Conservation (phyloP, 1,140 invertebrate species). For the Saxidomus purpurata region DNA sequence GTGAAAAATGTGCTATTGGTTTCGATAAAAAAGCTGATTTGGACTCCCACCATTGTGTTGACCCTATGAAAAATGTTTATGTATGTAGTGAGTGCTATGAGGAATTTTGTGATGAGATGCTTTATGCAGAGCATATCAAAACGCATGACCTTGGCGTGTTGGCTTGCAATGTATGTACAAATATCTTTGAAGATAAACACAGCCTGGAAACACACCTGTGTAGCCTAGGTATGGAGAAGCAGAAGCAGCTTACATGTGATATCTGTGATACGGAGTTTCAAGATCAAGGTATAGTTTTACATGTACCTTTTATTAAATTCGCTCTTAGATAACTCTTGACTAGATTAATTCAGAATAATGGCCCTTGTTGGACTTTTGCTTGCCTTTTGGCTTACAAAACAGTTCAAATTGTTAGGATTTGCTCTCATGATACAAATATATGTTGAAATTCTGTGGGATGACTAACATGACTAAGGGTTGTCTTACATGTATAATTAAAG, state of each 20-base stretch:
- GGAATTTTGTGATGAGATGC: constrained; percentile 60
- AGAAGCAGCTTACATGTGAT: constrained; percentile 32
- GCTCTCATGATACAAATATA: no score
- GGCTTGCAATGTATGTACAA: constrained; percentile 58
- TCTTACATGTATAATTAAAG: no score
- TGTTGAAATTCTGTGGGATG: no score
- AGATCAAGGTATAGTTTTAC: constrained; percentile 23
- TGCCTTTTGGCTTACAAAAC: no score
- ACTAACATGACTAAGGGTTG: no score
- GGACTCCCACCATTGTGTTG: constrained; percentile 54
- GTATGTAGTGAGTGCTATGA: constrained; percentile 62
- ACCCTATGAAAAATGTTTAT: constrained; percentile 39
- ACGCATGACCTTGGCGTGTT: constrained; percentile 56
- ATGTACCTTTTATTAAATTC: no score
- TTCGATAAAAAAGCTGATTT: constrained; percentile 54
- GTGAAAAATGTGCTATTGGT: constrained; percentile 73
- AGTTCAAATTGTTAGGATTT: no score
- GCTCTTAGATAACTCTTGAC: no score
- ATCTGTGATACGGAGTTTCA: constrained; percentile 58
- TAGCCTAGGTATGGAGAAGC: constrained; percentile 42
- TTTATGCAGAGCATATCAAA: constrained; percentile 62
- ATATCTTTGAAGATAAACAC: constrained; percentile 53
- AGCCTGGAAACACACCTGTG: constrained; percentile 60
- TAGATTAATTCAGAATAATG: no score
- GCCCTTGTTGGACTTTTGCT: no score